Conservation (phyloP, 2,797 vertebrate genomes). For the Labroides dimidiatus region DNA sequence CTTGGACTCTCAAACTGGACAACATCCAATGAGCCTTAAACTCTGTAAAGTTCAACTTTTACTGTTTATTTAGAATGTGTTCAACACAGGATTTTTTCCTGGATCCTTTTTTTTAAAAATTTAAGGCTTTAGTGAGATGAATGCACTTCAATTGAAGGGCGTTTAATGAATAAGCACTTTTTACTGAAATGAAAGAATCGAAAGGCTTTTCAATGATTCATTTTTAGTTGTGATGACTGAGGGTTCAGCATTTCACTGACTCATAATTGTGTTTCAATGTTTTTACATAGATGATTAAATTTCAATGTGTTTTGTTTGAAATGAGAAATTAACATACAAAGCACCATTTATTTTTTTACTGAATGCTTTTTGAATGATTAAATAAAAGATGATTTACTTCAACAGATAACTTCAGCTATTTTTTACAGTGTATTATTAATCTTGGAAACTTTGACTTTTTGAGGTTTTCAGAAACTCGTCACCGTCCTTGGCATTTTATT, state of each 20-base stretch:
- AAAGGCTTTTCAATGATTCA: neutral
- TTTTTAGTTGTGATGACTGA: constrained; percentile 6
- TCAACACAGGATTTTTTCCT: constrained; percentile 29
- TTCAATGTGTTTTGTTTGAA: neutral
- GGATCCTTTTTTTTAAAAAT: too few relatives aligned
- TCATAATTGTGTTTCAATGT: constrained; percentile 6
- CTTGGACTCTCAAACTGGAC: constrained; percentile 88
- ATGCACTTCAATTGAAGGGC: constrained; percentile 18
- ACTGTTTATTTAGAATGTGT: neutral
- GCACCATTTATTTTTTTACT: constrained; percentile 25
- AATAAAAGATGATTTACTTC: constrained; percentile 34
- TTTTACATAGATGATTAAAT: neutral
- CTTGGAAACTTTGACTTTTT: neutral
- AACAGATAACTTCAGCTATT: neutral
- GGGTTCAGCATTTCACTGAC: neutral
- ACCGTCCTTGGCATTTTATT: neutral
- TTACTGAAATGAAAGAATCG: constrained; percentile 17
- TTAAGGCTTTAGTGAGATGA: neutral
- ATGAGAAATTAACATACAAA: neutral
- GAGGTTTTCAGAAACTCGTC: neutral
- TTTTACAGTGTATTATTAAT: neutral
- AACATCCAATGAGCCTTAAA: constrained; percentile 74
- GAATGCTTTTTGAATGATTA: constrained; percentile 2
- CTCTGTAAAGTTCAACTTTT: neutral
- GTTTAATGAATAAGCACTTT: neutral